These are phyloP conservation scores for Acrocephalus scirpaceus DNA, from an alignment of 2,797 vertebrate species.

Conservation along the genomic window DNA sequence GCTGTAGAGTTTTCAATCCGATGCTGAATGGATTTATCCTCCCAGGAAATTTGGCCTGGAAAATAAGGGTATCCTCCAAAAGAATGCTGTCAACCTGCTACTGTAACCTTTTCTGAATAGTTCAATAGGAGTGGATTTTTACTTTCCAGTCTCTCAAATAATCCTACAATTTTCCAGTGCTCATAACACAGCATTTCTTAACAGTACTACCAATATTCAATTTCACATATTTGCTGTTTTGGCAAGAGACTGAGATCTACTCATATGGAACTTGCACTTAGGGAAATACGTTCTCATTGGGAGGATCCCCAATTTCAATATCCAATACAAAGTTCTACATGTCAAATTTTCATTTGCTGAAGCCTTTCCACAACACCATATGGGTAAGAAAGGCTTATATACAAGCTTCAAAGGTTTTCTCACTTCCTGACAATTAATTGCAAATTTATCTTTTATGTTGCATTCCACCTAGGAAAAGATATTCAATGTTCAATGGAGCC, in stretches of 20 bases:
- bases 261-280: background rate
- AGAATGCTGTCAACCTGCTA: background rate
- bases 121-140: background rate
- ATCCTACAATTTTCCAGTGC: background rate
- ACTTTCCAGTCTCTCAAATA: background rate
- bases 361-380: background rate
- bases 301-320: background rate
- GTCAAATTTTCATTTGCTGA: background rate
- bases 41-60: background rate
- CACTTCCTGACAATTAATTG: background rate
- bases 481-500: background rate
- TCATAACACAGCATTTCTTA: background rate
- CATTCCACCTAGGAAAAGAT: background rate
- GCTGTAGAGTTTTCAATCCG: background rate
- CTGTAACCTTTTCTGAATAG: background rate
- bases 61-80: background rate
- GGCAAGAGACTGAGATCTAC: background rate
- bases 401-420: constrained; percentile 4
- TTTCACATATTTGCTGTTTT: background rate
- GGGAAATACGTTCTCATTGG: background rate
- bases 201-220: background rate
- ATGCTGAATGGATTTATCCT: background rate
- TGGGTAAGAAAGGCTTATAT: background rate
- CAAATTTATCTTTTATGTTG: background rate
- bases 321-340: background rate